Evolutionary conservation across 2,797 vertebrate genomes (phyloP).

Genomic region (Ispidina picta): DNA sequence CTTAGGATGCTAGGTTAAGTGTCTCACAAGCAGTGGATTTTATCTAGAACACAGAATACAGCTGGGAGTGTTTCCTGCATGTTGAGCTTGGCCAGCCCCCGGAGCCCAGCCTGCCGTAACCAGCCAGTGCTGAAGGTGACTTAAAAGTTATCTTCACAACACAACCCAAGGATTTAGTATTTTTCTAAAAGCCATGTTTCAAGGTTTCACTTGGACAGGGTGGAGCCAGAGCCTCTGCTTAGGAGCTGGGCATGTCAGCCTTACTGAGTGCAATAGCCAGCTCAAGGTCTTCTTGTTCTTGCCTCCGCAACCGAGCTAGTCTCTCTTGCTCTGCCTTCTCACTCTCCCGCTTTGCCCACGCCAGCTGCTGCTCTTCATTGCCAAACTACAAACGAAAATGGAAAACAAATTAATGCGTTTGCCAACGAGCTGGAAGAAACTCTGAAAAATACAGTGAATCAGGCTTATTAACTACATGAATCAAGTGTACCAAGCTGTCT

Average conservation of each 20-base stretch:
- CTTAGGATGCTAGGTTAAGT: not conserved
- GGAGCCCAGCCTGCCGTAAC: not conserved
- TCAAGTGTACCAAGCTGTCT: not conserved
- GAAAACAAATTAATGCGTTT: conserved; percentile 1
- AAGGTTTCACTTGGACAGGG: not conserved
- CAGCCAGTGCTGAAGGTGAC: conserved; percentile 17
- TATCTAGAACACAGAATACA: conserved; percentile 37
- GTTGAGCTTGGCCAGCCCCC: conserved; percentile 26
- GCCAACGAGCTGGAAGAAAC: not conserved
- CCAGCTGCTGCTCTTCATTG: conserved; percentile 97
- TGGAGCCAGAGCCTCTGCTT: conserved; percentile 54
- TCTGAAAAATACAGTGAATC: not conserved
- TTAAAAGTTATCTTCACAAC: not conserved
- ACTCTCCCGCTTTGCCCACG: conserved; percentile 97
- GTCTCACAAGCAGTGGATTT: conserved; percentile 47
- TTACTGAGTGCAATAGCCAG: conserved; percentile 98
- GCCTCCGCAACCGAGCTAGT: conserved; percentile 90
- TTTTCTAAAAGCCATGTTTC: conserved; percentile 10
- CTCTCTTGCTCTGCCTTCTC: conserved; percentile 94
- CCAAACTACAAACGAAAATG: conserved; percentile 84
- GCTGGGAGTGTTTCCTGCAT: conserved; percentile 13
- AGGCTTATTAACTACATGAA: not conserved
- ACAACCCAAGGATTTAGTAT: not conserved
- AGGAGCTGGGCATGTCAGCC: conserved; percentile 94
- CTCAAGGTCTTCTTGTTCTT: conserved; percentile 97